Percentiles rank a stretch among this genome's conserved stretches.
Evolutionary conservation across 2,888 invertebrate genomes (phyloP).

Genomic region (Drosophila neonasuta): DNA sequence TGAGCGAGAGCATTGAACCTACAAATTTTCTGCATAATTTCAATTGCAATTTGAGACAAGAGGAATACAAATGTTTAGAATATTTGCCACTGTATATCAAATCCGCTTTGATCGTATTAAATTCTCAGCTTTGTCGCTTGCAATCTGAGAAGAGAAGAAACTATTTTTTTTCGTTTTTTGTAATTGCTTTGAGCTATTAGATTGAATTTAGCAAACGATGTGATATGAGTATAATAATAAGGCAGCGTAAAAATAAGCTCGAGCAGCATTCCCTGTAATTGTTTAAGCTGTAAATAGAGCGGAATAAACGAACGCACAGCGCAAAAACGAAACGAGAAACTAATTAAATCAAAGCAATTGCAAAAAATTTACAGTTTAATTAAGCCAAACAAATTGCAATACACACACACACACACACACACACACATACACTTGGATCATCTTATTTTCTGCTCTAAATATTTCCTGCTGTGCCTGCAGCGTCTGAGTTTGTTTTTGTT

Average conservation of each 20-base stretch:
- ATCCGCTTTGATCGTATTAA: no score
- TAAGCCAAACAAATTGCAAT: conserved; percentile 55
- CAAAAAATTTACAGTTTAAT: conserved; percentile 60
- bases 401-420: conserved; percentile 3
- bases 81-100: no score
- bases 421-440: conserved; percentile 13
- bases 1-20: no score
- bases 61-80: no score
- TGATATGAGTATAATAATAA: conserved; percentile 1
- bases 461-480: conserved; percentile 63
- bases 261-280: conserved; percentile 19
- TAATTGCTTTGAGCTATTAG: background rate
- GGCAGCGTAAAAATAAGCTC: background rate
- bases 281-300: conserved; percentile 18
- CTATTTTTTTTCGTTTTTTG: no score
- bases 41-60: no score
- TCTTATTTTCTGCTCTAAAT: conserved; percentile 48
- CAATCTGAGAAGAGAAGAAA: no score
- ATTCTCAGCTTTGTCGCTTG: no score
- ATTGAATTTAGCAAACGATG: background rate
- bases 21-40: no score
- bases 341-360: conserved; percentile 74
- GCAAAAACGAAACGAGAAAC: conserved; percentile 28
- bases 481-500: background rate
- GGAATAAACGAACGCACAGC: conserved; percentile 11